phyloP scores from a whole-genome alignment of 2,888 invertebrate species.

The Heteromurus nitidus region DNA sequence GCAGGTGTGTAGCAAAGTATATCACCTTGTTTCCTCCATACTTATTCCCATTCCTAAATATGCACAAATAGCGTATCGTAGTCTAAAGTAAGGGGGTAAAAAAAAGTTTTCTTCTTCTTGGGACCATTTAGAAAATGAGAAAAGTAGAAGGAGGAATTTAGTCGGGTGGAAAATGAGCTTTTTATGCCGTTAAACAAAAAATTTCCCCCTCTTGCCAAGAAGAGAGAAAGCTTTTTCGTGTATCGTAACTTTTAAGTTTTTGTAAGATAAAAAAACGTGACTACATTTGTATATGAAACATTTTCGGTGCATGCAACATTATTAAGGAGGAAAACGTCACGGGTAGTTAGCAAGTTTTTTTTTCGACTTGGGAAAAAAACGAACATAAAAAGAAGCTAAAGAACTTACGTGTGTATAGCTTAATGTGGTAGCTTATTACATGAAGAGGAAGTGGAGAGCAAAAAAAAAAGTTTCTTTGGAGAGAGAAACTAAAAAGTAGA shows the following conservation, averaged over 20 bases:
- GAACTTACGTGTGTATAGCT: too few species aligned
- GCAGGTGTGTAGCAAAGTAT: neutral
- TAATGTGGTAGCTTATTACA: too few species aligned
- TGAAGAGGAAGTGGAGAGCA: too few species aligned
- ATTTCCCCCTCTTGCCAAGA: neutral
- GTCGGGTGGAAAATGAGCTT: slow-evolving; percentile 7
- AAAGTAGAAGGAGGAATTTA: neutral
- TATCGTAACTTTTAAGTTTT: neutral
- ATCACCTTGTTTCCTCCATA: neutral
- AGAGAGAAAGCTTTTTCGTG: neutral
- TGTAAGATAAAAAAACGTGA: neutral
- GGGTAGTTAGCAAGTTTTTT: neutral
- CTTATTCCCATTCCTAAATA: neutral
- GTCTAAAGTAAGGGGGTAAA: neutral
- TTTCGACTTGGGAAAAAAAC: too few species aligned
- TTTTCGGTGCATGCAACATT: neutral
- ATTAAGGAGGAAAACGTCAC: neutral
- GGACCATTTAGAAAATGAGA: slow-evolving; percentile 12
- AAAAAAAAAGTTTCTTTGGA: neutral
- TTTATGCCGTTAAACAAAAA: neutral
- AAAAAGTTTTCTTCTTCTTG: too few species aligned
- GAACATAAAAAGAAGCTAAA: too few species aligned
- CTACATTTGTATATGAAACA: neutral
- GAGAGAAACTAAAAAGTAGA: neutral
- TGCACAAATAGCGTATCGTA: neutral